Conservation (phyloP, 1,140 invertebrate genomes). For the Drosophila rhopaloa region DNA sequence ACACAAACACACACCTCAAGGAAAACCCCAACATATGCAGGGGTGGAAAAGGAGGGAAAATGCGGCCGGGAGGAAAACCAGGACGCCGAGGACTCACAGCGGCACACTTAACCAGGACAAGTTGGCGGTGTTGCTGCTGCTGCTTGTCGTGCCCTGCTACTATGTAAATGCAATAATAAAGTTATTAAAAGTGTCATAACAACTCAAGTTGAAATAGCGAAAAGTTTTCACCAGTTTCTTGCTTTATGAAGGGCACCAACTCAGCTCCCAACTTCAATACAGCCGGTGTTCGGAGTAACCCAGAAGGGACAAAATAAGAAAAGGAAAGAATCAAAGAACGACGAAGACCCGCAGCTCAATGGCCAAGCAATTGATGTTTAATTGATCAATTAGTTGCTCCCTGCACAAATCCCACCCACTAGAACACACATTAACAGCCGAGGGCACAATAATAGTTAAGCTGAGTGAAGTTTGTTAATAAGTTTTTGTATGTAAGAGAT, state of each 20-base stretch:
- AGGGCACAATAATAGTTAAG: neutral
- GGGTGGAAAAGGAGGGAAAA: constrained; percentile 1
- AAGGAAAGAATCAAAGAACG: constrained; percentile 25
- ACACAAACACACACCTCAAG: constrained; percentile 44
- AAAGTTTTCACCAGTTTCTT: constrained; percentile 74
- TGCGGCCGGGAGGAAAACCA: neutral
- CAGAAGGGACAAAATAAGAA: constrained; percentile 3
- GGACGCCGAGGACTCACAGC: constrained; percentile 38
- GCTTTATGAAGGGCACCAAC: constrained; percentile 47
- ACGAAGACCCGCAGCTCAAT: constrained; percentile 63
- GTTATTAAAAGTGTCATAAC: constrained; percentile 85
- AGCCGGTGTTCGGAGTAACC: constrained; percentile 13
- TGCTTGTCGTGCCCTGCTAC: constrained; percentile 52
- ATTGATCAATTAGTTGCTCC: constrained; percentile 79
- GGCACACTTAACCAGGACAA: constrained; percentile 62
- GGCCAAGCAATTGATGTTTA: constrained; percentile 78
- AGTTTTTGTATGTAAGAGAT: too few relatives aligned
- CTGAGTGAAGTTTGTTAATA: too few relatives aligned
- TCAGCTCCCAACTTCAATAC: constrained; percentile 13
- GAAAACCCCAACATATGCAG: constrained; percentile 65
- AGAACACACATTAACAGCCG: constrained; percentile 10
- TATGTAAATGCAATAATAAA: constrained; percentile 84
- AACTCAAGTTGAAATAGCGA: constrained; percentile 83
- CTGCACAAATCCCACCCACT: constrained; percentile 39
- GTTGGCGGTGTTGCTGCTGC: constrained; percentile 39